phyloP scores from a whole-genome alignment of 2,113 vertebrate species.

The Uropsilus gracilis region DNA sequence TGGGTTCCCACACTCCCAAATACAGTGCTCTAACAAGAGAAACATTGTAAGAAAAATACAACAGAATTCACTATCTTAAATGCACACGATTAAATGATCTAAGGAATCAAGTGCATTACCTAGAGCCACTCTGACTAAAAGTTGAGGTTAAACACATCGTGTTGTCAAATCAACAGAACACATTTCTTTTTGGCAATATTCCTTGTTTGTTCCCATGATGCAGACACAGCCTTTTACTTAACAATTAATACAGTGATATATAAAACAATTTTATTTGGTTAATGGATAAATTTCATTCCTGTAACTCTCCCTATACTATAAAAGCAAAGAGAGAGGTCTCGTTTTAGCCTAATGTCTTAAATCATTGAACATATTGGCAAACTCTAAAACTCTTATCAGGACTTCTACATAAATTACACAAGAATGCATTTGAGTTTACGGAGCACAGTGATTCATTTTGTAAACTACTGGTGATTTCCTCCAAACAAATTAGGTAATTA shows the following conservation, averaged over 20 bases:
- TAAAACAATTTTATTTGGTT: slow-evolving; percentile 57
- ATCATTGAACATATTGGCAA: slow-evolving; percentile 66
- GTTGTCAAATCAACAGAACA: neutral
- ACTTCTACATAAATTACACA: slow-evolving; percentile 71
- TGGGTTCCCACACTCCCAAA: neutral
- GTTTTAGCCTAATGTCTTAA: slow-evolving; percentile 57
- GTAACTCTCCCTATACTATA: slow-evolving; percentile 33
- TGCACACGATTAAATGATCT: neutral
- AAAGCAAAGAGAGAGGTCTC: slow-evolving; percentile 62
- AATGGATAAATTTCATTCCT: slow-evolving; percentile 57
- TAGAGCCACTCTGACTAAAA: slow-evolving; percentile 12
- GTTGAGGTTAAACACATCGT: slow-evolving; percentile 26
- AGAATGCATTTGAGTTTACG: slow-evolving; percentile 33
- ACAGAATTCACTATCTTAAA: neutral
- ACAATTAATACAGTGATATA: slow-evolving; percentile 65
- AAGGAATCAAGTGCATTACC: neutral
- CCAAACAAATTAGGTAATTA: slow-evolving; percentile 61
- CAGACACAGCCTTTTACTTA: slow-evolving; percentile 19
- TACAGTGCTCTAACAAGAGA: slow-evolving; percentile 14
- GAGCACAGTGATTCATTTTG: slow-evolving; percentile 53
- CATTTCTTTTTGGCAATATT: neutral
- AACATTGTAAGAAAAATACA: slow-evolving; percentile 10
- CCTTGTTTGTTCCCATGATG: neutral
- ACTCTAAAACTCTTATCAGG: slow-evolving; percentile 54
- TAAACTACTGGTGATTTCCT: slow-evolving; percentile 26